These are phyloP conservation scores for Chamaetylas fuelleborni DNA, from an alignment of 2,113 vertebrate genomes.

Conservation along the genomic window DNA sequence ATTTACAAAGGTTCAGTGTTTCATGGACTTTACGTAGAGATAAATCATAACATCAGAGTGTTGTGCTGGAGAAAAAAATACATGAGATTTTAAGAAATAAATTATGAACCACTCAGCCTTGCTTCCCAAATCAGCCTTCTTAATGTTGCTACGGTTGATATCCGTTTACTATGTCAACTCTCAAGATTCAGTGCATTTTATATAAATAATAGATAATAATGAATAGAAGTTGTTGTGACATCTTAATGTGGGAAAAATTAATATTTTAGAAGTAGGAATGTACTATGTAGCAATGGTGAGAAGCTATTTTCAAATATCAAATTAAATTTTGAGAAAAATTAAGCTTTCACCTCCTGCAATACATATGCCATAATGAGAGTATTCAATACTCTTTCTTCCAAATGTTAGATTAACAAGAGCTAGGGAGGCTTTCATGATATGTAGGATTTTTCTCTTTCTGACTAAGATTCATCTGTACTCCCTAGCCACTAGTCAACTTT, in stretches of 20 bases:
- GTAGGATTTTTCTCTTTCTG: neutral
- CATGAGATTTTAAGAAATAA: neutral
- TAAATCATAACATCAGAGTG: neutral
- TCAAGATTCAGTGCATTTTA: neutral
- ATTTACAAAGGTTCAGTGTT: neutral
- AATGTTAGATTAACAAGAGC: neutral
- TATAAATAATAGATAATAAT: neutral
- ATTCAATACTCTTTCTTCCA: neutral
- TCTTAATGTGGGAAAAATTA: neutral
- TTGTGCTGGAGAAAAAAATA: neutral
- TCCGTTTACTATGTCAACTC: neutral
- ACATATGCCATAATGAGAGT: neutral
- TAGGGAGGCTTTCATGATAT: neutral
- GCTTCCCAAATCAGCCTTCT: neutral
- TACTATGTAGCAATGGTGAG: neutral
- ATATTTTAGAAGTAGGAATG: neutral
- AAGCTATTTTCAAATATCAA: neutral
- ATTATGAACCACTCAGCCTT: neutral
- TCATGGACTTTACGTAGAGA: neutral
- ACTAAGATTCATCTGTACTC: neutral
- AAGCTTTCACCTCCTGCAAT: neutral
- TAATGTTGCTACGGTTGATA: neutral
- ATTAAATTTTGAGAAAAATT: neutral
- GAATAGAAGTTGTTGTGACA: neutral
- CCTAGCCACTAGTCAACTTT: neutral